phyloP scores from a whole-genome alignment of 2,888 invertebrate species.

The Eulithis testata region DNA sequence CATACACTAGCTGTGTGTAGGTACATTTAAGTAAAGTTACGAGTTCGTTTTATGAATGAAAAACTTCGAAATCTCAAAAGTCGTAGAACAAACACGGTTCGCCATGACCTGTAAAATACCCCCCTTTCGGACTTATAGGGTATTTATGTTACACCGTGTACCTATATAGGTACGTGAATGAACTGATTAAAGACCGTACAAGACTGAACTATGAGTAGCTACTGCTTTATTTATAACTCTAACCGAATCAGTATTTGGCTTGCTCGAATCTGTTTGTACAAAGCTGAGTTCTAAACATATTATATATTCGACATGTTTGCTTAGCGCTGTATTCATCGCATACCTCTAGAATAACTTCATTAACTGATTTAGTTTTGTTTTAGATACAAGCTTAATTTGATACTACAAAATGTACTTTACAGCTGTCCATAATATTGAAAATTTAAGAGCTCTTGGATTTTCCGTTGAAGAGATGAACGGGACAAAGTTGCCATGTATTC shows the following conservation, averaged over 20 bases:
- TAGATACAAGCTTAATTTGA: not conserved
- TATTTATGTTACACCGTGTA: too few species aligned
- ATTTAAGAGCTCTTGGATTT: slow-evolving; percentile 3
- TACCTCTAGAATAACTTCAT: slow-evolving; percentile 1
- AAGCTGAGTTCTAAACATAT: slow-evolving; percentile 22
- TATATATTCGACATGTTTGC: slow-evolving; percentile 3
- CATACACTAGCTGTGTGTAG: too few species aligned
- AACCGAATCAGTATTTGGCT: slow-evolving; percentile 22
- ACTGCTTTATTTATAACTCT: slow-evolving; percentile 26
- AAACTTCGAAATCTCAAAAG: too few species aligned
- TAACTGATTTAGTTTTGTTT: slow-evolving; percentile 2
- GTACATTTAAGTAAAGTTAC: too few species aligned
- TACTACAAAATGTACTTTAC: not conserved
- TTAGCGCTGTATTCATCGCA: not conserved
- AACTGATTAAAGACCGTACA: slow-evolving; percentile 24
- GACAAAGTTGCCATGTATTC: slow-evolving; percentile 3
- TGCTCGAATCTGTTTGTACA: slow-evolving; percentile 23
- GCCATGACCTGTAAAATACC: too few species aligned
- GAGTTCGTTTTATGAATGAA: too few species aligned
- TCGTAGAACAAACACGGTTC: too few species aligned
- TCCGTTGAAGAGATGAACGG: slow-evolving; percentile 15
- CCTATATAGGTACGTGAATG: slow-evolving; percentile 30
- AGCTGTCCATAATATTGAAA: slow-evolving; percentile 6
- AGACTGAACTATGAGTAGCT: slow-evolving; percentile 13
- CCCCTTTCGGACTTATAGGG: too few species aligned